Evolutionary conservation across 2,888 invertebrate genomes (phyloP).

Genomic region (Andrena haemorrhoa): DNA sequence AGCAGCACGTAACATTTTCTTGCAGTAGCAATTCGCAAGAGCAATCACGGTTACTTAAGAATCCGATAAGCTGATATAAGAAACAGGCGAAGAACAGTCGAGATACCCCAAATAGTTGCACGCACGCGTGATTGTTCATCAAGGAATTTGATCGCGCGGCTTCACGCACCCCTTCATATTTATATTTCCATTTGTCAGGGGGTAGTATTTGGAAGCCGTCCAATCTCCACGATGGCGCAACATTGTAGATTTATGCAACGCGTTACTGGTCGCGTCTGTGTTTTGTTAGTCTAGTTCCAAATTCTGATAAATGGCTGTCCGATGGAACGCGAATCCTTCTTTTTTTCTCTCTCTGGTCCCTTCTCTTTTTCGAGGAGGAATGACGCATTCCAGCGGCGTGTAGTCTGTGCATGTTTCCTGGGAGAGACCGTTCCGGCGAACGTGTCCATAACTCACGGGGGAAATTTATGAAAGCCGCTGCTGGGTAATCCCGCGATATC

Average conservation of each 20-base stretch:
- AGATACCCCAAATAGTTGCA: neutral
- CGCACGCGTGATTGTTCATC: slow-evolving; percentile 23
- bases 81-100: neutral
- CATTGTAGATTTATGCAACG: slow-evolving; percentile 49
- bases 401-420: slow-evolving; percentile 17
- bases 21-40: neutral
- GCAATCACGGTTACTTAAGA: slow-evolving; percentile 15
- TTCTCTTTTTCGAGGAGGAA: slow-evolving; percentile 1
- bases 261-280: slow-evolving; percentile 29
- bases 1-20: slow-evolving; percentile 34
- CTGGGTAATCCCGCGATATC: slow-evolving; percentile 49
- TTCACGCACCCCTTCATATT: slow-evolving; percentile 20
- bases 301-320: slow-evolving; percentile 53
- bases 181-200: slow-evolving; percentile 44
- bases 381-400: slow-evolving; percentile 24
- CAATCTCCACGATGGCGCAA: slow-evolving; percentile 34
- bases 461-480: slow-evolving; percentile 61
- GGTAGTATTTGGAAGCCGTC: slow-evolving; percentile 33
- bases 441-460: slow-evolving; percentile 36
- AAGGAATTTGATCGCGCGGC: slow-evolving; percentile 14
- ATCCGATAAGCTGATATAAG: neutral
- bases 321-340: slow-evolving; percentile 22
- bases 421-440: slow-evolving; percentile 8
- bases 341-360: neutral
- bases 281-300: slow-evolving; percentile 35